These are phyloP conservation scores for Notolepis coatsorum DNA, from an alignment of 2,797 vertebrate species.

Conservation along the genomic window DNA sequence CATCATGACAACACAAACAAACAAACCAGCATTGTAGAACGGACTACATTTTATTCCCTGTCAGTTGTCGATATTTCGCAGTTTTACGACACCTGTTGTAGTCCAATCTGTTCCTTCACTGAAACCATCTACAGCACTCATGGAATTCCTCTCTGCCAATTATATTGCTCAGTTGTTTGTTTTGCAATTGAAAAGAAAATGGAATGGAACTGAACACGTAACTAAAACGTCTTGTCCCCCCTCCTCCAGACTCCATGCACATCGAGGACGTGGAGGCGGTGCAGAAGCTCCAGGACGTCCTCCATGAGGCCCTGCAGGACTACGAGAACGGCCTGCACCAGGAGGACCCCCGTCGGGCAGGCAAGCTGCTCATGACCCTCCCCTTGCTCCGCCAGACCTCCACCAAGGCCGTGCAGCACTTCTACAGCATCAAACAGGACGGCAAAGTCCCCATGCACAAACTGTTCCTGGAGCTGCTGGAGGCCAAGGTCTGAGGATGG, in stretches of 20 bases:
- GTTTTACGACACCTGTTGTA: too few species aligned
- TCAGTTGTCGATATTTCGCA: too few species aligned
- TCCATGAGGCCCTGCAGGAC: slow-evolving; percentile 99
- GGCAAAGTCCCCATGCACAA: slow-evolving; percentile 99
- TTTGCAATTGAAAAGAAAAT: too few species aligned
- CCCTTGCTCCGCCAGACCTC: slow-evolving; percentile 97
- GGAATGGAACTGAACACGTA: too few species aligned
- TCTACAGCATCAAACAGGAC: slow-evolving; percentile 99
- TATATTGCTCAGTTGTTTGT: too few species aligned
- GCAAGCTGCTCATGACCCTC: slow-evolving; percentile 98
- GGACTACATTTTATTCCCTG: too few species aligned
- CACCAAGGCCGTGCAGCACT: slow-evolving; percentile 99
- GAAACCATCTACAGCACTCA: too few species aligned
- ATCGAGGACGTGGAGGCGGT: slow-evolving; percentile 99
- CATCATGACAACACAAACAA: too few species aligned
- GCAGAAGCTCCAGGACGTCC: slow-evolving; percentile 98
- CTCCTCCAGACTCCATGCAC: slow-evolving; percentile 94
- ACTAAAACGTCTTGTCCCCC: not conserved
- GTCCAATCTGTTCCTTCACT: too few species aligned
- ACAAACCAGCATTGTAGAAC: too few species aligned
- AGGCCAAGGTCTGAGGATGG: slow-evolving; percentile 95
- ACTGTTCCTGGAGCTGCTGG: slow-evolving; percentile 99
- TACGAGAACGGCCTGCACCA: slow-evolving; percentile 95
- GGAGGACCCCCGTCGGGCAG: slow-evolving; percentile 95
- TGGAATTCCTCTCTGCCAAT: too few species aligned